phyloP scores from a whole-genome alignment of 2,113 vertebrate genomes.

The Cariama cristata region DNA sequence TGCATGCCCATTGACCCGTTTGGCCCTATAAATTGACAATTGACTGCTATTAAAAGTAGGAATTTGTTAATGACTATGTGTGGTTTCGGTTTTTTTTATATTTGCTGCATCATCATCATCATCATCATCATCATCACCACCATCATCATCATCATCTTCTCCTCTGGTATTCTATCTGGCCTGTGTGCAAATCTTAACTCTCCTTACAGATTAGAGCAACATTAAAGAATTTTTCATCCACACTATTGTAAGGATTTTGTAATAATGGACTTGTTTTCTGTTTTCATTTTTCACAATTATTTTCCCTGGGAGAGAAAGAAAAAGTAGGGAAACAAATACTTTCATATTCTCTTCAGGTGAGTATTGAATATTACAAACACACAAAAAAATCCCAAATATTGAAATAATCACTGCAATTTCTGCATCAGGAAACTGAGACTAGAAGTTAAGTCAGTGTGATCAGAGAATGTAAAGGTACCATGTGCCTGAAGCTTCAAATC shows the following conservation, averaged over 20 bases:
- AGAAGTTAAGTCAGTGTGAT: background rate
- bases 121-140: background rate
- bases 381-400: background rate
- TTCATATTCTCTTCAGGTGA: background rate
- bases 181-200: background rate
- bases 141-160: background rate
- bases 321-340: background rate
- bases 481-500: background rate
- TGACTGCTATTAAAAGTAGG: background rate
- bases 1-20: background rate
- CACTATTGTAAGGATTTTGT: fast-evolving
- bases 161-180: background rate
- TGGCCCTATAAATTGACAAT: background rate
- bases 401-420: background rate
- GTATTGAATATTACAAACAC: background rate
- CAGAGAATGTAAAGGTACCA: background rate
- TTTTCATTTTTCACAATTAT: background rate
- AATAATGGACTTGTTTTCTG: background rate
- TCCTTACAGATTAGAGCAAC: background rate
- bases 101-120: background rate
- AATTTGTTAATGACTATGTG: background rate
- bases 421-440: background rate
- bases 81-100: background rate
- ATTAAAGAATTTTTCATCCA: background rate
- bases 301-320: background rate